phyloP scores from a whole-genome alignment of 2,113 vertebrate species.

The Myiozetetes cayanensis region DNA sequence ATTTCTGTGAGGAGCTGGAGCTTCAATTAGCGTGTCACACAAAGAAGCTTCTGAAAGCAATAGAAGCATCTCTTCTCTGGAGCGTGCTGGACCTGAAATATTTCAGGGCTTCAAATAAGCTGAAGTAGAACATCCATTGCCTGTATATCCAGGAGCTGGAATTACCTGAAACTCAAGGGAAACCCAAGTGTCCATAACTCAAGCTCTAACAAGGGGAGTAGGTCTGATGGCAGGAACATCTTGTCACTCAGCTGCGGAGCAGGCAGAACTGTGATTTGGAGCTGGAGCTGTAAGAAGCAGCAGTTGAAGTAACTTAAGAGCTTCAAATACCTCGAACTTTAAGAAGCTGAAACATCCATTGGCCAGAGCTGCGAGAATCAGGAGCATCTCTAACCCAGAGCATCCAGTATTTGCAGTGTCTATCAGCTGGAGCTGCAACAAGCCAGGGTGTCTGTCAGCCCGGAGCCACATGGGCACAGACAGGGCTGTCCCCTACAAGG shows the following conservation, averaged over 20 bases:
- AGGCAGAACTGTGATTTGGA: background rate
- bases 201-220: background rate
- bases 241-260: background rate
- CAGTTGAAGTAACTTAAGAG: background rate
- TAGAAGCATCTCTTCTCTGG: background rate
- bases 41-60: background rate
- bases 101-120: background rate
- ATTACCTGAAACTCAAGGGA: background rate
- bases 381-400: background rate
- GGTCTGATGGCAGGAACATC: background rate
- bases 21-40: background rate
- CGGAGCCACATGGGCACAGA: no score
- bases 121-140: background rate
- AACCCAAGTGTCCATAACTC: background rate
- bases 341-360: background rate
- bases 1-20: background rate
- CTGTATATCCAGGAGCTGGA: background rate
- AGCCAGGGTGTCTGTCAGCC: background rate
- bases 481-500: background rate
- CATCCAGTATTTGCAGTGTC: background rate
- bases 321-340: background rate
- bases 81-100: background rate
- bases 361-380: background rate
- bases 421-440: background rate
- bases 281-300: background rate